Conservation (phyloP, 2,113 vertebrate species). For the Austrofundulus limnaeus region DNA sequence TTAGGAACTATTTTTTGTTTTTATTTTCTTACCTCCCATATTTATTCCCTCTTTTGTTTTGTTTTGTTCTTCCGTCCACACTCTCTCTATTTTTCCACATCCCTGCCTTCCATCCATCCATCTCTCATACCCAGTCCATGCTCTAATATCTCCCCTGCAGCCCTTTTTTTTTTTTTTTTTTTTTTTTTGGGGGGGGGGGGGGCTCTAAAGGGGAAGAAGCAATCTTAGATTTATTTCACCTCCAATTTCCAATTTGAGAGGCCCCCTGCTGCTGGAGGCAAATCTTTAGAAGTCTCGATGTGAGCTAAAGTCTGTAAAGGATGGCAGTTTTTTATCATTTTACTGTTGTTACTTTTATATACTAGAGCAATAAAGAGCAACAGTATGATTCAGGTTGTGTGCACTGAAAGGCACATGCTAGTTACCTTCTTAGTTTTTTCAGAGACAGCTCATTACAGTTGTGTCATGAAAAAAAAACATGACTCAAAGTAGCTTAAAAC, state of each 20-base stretch:
- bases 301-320: conserved; percentile 71
- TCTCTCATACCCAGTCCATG: conserved; percentile 55
- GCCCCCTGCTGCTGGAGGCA: conserved; percentile 75
- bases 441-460: conserved; percentile 29
- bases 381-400: conserved; percentile 24
- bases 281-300: conserved; percentile 62
- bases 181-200: too few relatives aligned
- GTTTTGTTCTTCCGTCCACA: conserved; percentile 4
- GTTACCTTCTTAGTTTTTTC: conserved; percentile 35
- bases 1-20: conserved; percentile 47
- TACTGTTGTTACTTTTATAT: conserved; percentile 17
- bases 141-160: conserved; percentile 75
- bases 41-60: conserved; percentile 36
- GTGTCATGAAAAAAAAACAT: too few relatives aligned
- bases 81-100: conserved; percentile 25
- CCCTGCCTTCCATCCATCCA: conserved; percentile 55
- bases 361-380: conserved; percentile 52
- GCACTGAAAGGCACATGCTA: conserved; percentile 28
- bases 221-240: conserved; percentile 74
- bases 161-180: too few relatives aligned
- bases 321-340: conserved; percentile 62
- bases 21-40: conserved; percentile 25
- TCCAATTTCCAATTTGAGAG: conserved; percentile 78
- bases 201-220: conserved; percentile 73
- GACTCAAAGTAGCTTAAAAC: conserved; percentile 45